Conservation (phyloP, 2,113 vertebrate genomes). For the Carlito syrichta region DNA sequence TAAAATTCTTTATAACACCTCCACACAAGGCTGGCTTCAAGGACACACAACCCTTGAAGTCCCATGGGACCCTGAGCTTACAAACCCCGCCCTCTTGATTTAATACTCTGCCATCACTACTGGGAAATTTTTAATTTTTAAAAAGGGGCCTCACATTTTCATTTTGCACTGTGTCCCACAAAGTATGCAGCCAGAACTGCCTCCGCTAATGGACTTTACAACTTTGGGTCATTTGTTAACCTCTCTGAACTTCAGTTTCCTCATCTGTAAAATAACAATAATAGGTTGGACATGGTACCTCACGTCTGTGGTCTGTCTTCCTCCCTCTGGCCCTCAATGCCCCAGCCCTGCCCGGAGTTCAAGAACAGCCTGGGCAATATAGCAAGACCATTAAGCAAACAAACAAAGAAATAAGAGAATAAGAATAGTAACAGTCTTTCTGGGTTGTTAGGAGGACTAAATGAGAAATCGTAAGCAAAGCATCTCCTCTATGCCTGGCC, state of each 20-base stretch:
- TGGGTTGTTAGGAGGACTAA: background rate
- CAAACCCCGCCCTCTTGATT: background rate
- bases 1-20: background rate
- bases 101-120: background rate
- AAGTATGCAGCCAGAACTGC: background rate
- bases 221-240: background rate
- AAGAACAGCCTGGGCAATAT: too few relatives aligned
- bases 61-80: too few relatives aligned
- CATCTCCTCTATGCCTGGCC: accelerated
- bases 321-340: too few relatives aligned
- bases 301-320: too few relatives aligned
- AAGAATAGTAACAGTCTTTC: background rate
- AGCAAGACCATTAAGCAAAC: too few relatives aligned
- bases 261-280: background rate
- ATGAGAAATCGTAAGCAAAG: background rate
- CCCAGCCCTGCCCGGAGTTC: too few relatives aligned
- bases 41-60: background rate
- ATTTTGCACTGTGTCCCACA: background rate
- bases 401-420: too few relatives aligned
- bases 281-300: too few relatives aligned
- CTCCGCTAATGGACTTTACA: background rate
- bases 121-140: background rate
- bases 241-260: background rate
- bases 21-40: background rate
- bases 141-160: background rate